Base-by-base conservation (phyloP, 2,113 vertebrate species). In the Myiozetetes cayanensis region DNA sequence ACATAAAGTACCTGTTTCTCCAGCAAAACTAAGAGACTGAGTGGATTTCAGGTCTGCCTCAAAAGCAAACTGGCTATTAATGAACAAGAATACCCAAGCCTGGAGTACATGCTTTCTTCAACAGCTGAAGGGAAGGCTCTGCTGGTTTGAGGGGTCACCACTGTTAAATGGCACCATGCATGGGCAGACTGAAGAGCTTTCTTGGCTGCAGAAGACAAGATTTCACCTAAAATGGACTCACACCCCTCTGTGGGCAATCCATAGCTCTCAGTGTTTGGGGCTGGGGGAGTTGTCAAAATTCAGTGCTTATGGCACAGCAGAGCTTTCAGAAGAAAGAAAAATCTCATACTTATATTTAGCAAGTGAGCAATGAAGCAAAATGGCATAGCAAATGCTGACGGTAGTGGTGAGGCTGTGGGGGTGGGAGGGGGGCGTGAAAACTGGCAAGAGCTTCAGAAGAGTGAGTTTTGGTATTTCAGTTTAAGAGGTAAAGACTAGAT, bases 261-360 rank as follows among this genome's bases (percentile, higher is more conserved):
- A 65, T 39, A 72, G 5, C 16, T 87, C 85, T 49, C 59, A 75
- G 49, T 18, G 24, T 31, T 56, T 49, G 56, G 12, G 7, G 27
- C 56, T 44, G 41, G 73, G 16, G 16, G 72, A 81, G 46, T 1
- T 91, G 62, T 91, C 65, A 89, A 70, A 81, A 82, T 78, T 85
- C 81, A 72, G 66, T n/a, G 37, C 50, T 90, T 52, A 56, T 75
- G 14, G 85, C 78, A 88, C 53, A 85, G 92, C 37, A 88, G 44
- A 85, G 58, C 76, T 96, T 65, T 79, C 74, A 89, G 73, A 68
- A 93, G 47, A 83, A 92, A 86, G 35, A 90, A 93, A 85, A 87
- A 86, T n/a, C 91, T 87, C 80, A 91, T 58, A 53, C 43, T 90
- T 96, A 95, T 94, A 94, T 96, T 93, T 96, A 97, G 94, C 52